phyloP scores from a whole-genome alignment of 2,797 vertebrate genomes.

The Tolypeutes matacus region DNA sequence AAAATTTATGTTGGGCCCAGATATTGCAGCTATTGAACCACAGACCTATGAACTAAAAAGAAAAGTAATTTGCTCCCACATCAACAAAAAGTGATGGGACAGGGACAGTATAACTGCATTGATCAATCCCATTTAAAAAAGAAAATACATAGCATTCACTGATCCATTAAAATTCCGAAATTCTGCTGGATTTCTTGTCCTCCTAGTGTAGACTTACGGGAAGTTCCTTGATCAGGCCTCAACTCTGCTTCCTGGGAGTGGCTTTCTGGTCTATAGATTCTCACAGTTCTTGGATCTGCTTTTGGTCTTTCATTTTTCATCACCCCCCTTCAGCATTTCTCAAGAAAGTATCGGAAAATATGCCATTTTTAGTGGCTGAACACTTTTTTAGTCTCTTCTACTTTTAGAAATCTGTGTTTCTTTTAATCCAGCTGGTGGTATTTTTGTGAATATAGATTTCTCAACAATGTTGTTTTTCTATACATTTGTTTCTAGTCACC shows the following conservation, averaged over 20 bases:
- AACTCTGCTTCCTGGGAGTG: not conserved
- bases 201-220: not conserved
- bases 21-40: not conserved
- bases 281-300: not conserved
- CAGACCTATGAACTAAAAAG: not conserved
- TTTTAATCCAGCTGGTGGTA: not conserved
- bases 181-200: no score
- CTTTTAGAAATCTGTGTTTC: not conserved
- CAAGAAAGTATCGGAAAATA: conserved; percentile 15
- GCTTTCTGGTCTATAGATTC: not conserved
- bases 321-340: not conserved
- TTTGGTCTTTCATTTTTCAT: not conserved
- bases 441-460: not conserved
- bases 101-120: not conserved
- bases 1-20: not conserved
- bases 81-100: not conserved
- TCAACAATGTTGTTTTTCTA: not conserved
- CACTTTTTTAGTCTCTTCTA: not conserved
- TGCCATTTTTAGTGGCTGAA: not conserved
- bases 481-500: not conserved
- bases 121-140: not conserved
- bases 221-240: not conserved
- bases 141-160: not conserved
- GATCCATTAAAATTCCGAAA: not conserved
- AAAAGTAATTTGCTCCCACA: not conserved